Conservation (phyloP, 2,888 invertebrate species). For the Chrysotoxum bicinctum region DNA sequence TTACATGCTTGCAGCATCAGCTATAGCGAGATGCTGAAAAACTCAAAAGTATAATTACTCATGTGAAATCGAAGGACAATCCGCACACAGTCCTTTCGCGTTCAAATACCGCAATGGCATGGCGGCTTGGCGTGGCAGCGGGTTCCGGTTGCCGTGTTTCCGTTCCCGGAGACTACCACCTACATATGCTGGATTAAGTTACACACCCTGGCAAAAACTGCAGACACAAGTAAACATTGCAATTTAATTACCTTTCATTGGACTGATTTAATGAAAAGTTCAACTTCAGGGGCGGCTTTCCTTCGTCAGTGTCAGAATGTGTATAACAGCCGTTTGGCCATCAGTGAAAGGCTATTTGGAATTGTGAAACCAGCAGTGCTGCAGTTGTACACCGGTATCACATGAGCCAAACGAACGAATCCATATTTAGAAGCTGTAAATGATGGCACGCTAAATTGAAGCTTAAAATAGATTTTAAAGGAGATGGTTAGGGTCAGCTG, state of each 20-base stretch:
- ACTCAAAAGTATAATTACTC: slow-evolving; percentile 26
- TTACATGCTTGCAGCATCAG: not conserved
- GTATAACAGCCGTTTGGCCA: not conserved
- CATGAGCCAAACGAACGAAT: not conserved
- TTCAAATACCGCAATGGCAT: slow-evolving; percentile 1
- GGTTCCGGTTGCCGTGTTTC: not conserved
- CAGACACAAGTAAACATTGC: slow-evolving; percentile 20
- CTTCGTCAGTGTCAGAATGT: not conserved
- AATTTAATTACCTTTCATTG: slow-evolving; percentile 61
- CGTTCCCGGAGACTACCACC: not conserved
- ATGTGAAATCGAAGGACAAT: slow-evolving; percentile 31
- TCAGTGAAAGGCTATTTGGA: slow-evolving; percentile 18
- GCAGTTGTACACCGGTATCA: not conserved
- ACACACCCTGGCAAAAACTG: slow-evolving; percentile 12
- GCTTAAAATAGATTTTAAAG: not conserved
- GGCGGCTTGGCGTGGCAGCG: not conserved
- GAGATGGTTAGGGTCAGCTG: not conserved
- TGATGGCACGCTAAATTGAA: slow-evolving; percentile 9
- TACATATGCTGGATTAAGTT: slow-evolving; percentile 11
- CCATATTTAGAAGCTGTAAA: slow-evolving; percentile 30
- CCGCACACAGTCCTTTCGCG: not conserved
- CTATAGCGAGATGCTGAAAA: not conserved
- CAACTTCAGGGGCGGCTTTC: not conserved
- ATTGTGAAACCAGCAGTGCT: not conserved
- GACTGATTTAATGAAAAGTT: slow-evolving; percentile 55